These are phyloP conservation scores for Chaenodraco wilsoni DNA, from an alignment of 2,797 vertebrate genomes.

Conservation along the genomic window DNA sequence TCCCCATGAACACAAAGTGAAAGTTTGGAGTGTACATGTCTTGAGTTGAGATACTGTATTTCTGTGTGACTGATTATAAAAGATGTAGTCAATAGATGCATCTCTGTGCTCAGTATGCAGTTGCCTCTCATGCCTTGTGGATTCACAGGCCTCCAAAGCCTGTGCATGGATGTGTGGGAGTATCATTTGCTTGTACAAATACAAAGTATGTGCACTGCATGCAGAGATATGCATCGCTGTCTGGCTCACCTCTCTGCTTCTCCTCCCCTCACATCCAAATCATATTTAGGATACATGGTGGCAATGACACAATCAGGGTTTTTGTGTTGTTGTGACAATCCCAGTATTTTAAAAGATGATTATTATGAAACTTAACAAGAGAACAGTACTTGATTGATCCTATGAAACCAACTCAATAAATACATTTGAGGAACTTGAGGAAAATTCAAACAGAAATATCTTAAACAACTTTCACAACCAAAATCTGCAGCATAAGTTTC, in stretches of 20 bases:
- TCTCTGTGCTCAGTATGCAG: slow-evolving; percentile 14
- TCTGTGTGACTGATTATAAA: neutral
- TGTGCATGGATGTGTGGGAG: slow-evolving; percentile 48
- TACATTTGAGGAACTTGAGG: neutral
- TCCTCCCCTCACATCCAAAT: neutral
- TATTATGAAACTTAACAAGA: neutral
- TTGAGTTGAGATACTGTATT: neutral
- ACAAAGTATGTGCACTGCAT: slow-evolving; percentile 17
- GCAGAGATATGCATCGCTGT: slow-evolving; percentile 25
- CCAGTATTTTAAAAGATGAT: neutral
- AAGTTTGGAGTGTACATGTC: neutral
- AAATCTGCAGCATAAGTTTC: neutral
- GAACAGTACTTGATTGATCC: neutral
- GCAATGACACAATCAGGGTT: neutral
- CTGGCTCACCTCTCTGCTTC: slow-evolving; percentile 1
- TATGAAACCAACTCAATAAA: neutral
- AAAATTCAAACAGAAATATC: neutral
- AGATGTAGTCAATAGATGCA: neutral
- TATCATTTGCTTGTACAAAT: slow-evolving; percentile 66
- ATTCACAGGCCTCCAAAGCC: slow-evolving; percentile 16
- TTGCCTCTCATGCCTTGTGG: slow-evolving; percentile 11
- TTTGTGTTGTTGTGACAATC: neutral
- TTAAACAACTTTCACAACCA: neutral
- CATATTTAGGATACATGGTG: neutral
- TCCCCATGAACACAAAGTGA: neutral